Conservation (phyloP, 2,888 invertebrate genomes). For the Polyploca ridens region DNA sequence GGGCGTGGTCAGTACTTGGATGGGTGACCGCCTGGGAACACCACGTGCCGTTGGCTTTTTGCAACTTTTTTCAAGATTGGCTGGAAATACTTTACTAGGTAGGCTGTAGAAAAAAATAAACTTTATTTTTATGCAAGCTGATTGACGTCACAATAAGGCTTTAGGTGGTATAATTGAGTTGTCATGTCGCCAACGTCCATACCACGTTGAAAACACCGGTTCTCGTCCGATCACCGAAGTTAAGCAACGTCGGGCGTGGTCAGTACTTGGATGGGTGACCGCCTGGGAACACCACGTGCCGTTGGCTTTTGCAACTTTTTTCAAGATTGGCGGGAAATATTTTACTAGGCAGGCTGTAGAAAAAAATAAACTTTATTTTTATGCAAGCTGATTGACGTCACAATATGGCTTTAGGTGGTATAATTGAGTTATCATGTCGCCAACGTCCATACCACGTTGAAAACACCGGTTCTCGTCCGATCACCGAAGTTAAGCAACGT, state of each 20-base stretch:
- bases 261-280: constrained; percentile 78
- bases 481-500: constrained; percentile 78
- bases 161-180: background rate
- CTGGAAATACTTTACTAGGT: constrained; percentile 33
- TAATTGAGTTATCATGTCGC: constrained; percentile 31
- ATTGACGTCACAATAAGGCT: too few relatives aligned
- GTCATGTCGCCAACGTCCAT: constrained; percentile 29
- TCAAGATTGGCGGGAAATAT: too few relatives aligned
- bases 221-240: constrained; percentile 79
- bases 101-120: background rate
- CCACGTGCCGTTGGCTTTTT: constrained; percentile 52
- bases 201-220: constrained; percentile 54
- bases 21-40: constrained; percentile 79
- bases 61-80: constrained; percentile 26
- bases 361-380: too few relatives aligned
- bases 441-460: constrained; percentile 71
- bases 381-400: constrained; percentile 15
- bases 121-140: too few relatives aligned
- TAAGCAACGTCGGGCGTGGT: constrained; percentile 75
- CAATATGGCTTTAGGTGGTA: background rate
- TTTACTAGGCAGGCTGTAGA: too few relatives aligned
- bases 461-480: constrained; percentile 78
- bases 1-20: constrained; percentile 75
- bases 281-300: constrained; percentile 72
- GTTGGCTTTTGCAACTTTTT: constrained; percentile 34